Evolutionary conservation across 2,113 vertebrate species (phyloP), one percentile per base, ranked within the genome.

Genomic region (Oxyruncus cristatus): DNA sequence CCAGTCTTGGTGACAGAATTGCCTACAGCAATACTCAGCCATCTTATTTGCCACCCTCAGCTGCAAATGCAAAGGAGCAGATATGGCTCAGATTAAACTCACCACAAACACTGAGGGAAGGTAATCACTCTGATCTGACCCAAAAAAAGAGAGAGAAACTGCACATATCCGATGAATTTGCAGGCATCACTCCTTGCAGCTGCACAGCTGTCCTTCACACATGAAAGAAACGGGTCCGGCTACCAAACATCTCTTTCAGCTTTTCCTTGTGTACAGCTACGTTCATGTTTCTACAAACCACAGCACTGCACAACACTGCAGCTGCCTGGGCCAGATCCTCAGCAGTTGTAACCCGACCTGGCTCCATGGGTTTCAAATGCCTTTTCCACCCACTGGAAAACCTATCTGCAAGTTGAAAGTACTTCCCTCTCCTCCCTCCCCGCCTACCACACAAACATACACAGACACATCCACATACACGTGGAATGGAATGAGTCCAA

Each of bases 181-280:
- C 32, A 72, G 67, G 71, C 74, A 56, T 18, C 2, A 1, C 55
- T 94, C 44, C 85, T 77, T 35, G 19, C 94, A 93, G 93, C 94
- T 95, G 92, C 35, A 4, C 95, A 96, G 83, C 85, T 94, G 96
- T 84, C 91, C 92, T 84, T 62, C 89, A 87, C 85, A 92, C 91
- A 96, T 96, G 77, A 97, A 97, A 97, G 94, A 9, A 74, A 32
- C 22, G 9, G 33, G 41, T 72, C 67, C 1, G 0, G 63, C 71
- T 76, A 75, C 46, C 61, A 82, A 77, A 80, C 44, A 66, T 24
- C 44, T 92, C 75, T 74, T 80, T 75, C 44, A 77, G 80, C n/a
- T 91, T 88, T 83, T 91, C 73, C 46, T 65, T 80, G 77, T 80
- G 15, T 56, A 59, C 35, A 68, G 62, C 55, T 79, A 56, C 2